These are phyloP conservation scores for Ophiothrix spiculata DNA, from an alignment of 35 echinoderm and acorn worm genomes.

Conservation along the genomic window DNA sequence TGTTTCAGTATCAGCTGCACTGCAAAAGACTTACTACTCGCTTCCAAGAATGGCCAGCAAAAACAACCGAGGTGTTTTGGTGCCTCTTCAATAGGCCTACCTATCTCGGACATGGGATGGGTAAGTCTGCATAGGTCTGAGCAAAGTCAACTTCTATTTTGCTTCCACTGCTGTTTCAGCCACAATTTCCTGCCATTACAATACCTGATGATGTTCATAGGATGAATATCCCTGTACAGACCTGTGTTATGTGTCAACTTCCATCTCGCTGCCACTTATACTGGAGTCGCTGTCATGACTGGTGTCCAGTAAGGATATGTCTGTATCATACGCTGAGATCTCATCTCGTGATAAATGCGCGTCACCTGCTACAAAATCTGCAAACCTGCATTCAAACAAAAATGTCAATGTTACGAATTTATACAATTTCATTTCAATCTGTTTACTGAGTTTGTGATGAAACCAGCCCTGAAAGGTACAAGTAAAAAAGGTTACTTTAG, in stretches of 20 bases:
- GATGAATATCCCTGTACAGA: too few relatives aligned
- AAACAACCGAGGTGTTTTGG: too few relatives aligned
- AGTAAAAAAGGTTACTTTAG: background rate
- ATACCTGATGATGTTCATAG: too few relatives aligned
- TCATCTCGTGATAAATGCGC: conserved; percentile 16
- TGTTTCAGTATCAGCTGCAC: too few relatives aligned
- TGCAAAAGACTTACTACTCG: too few relatives aligned
- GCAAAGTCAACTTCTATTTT: too few relatives aligned
- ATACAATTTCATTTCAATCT: background rate
- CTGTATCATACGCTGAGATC: conserved; percentile 26
- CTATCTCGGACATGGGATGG: too few relatives aligned
- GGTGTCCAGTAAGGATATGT: conserved; percentile 12
- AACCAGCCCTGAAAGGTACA: background rate
- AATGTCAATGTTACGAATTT: background rate
- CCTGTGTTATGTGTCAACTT: conserved; percentile 25
- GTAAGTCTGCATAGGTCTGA: too few relatives aligned
- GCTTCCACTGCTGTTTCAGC: too few relatives aligned
- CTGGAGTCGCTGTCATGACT: background rate
- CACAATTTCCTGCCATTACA: too few relatives aligned
- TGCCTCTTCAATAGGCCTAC: too few relatives aligned
- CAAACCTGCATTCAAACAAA: conserved; percentile 18
- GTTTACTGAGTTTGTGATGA: background rate
- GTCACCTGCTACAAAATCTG: conserved; percentile 39
- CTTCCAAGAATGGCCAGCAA: too few relatives aligned
- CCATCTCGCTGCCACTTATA: background rate